Percentiles rank a stretch among this genome's conserved stretches.
phyloP scores from a whole-genome alignment of 1,140 invertebrate genomes.

The Caenorhabditis briggsae region DNA sequence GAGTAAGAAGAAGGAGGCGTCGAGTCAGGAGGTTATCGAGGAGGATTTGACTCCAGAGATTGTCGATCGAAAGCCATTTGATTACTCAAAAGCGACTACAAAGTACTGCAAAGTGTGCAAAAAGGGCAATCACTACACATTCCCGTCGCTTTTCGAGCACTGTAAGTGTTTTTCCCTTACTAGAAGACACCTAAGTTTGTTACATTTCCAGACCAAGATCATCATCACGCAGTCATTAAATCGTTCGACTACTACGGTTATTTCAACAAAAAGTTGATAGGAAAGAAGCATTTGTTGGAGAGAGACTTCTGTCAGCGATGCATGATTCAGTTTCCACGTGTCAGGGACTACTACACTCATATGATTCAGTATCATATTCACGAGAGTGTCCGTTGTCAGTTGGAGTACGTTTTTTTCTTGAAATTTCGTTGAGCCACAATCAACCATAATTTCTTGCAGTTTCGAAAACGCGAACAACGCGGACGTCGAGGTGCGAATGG shows the following conservation, averaged over 20 bases:
- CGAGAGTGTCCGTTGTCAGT: slow-evolving; percentile 28
- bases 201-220: slow-evolving; percentile 16
- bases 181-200: background rate
- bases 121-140: slow-evolving; percentile 32
- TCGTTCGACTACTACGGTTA: slow-evolving; percentile 18
- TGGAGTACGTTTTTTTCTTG: background rate
- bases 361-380: slow-evolving; percentile 1
- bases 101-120: slow-evolving; percentile 45
- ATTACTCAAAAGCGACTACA: background rate
- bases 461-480: slow-evolving; percentile 23
- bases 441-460: background rate
- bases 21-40: slow-evolving; percentile 7
- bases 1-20: slow-evolving; percentile 43
- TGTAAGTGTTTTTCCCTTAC: background rate
- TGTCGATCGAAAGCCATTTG: background rate
- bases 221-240: slow-evolving; percentile 16
- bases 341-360: slow-evolving; percentile 21
- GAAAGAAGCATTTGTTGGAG: slow-evolving; percentile 11
- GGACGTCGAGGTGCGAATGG: background rate
- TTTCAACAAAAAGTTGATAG: background rate
- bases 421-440: background rate
- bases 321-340: background rate
- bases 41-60: background rate
- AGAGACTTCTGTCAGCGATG: slow-evolving; percentile 34
- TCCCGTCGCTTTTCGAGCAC: slow-evolving; percentile 6